These are phyloP conservation scores for Creontiades dilutus DNA, from an alignment of 2,888 invertebrate species.

Conservation along the genomic window DNA sequence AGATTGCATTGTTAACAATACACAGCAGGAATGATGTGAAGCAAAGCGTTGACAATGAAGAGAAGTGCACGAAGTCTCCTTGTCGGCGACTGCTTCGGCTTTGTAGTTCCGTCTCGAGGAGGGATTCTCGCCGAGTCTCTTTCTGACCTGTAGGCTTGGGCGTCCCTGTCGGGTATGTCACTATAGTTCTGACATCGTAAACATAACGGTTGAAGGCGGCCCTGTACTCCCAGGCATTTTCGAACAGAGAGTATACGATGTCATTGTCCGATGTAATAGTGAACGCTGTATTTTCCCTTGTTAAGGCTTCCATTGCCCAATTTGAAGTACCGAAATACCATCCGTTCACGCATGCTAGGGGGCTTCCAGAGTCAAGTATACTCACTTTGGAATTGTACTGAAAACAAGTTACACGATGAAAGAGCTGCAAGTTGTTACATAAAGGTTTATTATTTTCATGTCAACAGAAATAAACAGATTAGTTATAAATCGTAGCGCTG, in stretches of 20 bases:
- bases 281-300: neutral
- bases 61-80: too few relatives aligned
- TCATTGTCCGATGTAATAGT: neutral
- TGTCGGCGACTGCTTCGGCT: too few relatives aligned
- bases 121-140: too few relatives aligned
- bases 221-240: neutral
- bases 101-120: too few relatives aligned
- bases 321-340: neutral
- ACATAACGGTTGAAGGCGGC: neutral
- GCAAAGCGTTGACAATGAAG: too few relatives aligned
- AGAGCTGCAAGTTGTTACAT: neutral
- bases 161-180: too few relatives aligned
- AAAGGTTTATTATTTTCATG: too few relatives aligned
- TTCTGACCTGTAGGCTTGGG: too few relatives aligned
- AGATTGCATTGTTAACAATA: too few relatives aligned
- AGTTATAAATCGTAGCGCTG: too few relatives aligned
- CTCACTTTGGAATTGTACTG: neutral
- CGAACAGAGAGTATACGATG: neutral
- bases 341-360: neutral
- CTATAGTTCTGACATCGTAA: neutral
- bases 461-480: too few relatives aligned
- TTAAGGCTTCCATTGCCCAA: neutral
- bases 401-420: neutral
- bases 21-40: too few relatives aligned
- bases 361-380: neutral